Percentiles rank a stretch among this genome's conserved stretches.
Conservation (phyloP, 23 tunicate species). For the Halocynthia roretzi region DNA sequence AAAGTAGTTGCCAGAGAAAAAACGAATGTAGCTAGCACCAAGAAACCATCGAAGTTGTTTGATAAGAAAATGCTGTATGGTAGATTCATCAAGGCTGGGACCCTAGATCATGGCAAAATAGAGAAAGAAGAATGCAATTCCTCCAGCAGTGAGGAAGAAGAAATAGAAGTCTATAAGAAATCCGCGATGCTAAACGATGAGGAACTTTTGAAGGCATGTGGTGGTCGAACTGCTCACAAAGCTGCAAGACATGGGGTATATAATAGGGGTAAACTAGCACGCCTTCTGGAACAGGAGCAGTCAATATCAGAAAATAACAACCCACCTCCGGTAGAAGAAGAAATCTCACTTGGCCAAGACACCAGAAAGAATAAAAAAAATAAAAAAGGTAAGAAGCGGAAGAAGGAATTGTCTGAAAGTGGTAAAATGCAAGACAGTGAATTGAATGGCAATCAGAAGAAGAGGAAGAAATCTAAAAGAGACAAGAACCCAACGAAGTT, state of each 20-base stretch:
- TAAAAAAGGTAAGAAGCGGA: no score
- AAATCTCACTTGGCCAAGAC: background rate
- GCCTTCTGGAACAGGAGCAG: slow-evolving; percentile 26
- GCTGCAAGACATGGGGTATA: slow-evolving; percentile 55
- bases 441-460: background rate
- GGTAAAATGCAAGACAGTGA: background rate
- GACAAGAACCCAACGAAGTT: background rate
- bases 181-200: slow-evolving; percentile 21
- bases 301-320: background rate
- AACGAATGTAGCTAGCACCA: slow-evolving; percentile 6
- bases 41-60: background rate
- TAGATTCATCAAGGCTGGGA: slow-evolving; percentile 13
- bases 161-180: background rate
- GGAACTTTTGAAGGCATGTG: slow-evolving; percentile 30
- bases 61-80: slow-evolving; percentile 4
- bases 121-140: background rate
- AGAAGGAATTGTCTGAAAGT: background rate
- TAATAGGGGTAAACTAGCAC: slow-evolving; percentile 26
- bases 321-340: background rate
- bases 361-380: no score
- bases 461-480: background rate
- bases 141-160: slow-evolving; percentile 6
- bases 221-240: slow-evolving; percentile 45
- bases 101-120: slow-evolving; percentile 18
- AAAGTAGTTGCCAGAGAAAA: background rate